phyloP scores from a whole-genome alignment of 2,888 invertebrate species.

The Orthonevra nobilis region DNA sequence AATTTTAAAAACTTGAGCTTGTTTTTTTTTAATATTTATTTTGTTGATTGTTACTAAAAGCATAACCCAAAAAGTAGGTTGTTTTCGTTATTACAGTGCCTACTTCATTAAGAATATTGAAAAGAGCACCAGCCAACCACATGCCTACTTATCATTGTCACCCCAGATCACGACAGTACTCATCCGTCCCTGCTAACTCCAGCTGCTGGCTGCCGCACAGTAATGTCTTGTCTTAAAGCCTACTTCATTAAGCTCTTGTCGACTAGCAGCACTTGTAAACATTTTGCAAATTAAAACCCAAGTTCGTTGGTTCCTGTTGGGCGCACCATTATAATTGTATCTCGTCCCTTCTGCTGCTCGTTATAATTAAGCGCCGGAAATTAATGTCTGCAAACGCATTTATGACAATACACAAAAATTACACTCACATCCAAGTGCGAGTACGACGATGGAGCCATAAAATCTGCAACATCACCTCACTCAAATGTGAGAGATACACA shows the following conservation, averaged over 20 bases:
- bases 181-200: neutral
- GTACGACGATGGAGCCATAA: neutral
- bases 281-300: constrained; percentile 48
- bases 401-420: constrained; percentile 59
- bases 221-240: constrained; percentile 48
- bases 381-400: constrained; percentile 64
- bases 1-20: too few relatives aligned
- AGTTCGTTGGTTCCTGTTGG: constrained; percentile 8
- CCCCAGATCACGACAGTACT: too few relatives aligned
- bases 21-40: too few relatives aligned
- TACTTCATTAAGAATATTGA: constrained; percentile 3
- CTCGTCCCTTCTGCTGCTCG: neutral
- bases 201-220: neutral
- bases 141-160: too few relatives aligned
- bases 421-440: constrained; percentile 2
- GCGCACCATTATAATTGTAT: constrained; percentile 36
- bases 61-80: too few relatives aligned
- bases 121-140: neutral
- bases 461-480: neutral
- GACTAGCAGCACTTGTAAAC: constrained; percentile 42
- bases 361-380: constrained; percentile 63
- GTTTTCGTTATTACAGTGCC: too few relatives aligned
- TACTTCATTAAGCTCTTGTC: constrained; percentile 31
- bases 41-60: too few relatives aligned
- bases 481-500: constrained; percentile 23